phyloP scores from a whole-genome alignment of 1,140 invertebrate genomes.

The Armadillidium nasatum region DNA sequence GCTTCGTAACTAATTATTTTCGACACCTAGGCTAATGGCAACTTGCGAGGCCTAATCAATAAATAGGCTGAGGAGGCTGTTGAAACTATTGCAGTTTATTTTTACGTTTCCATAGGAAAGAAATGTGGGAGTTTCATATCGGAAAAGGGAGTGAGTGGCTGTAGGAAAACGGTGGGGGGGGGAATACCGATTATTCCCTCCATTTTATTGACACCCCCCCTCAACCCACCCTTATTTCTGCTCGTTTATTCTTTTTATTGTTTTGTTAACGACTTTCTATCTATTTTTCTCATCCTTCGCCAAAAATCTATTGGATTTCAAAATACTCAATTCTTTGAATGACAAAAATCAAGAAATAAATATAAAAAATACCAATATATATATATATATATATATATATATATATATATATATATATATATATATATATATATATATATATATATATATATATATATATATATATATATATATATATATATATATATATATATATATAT shows the following conservation, averaged over 20 bases:
- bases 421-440: too few relatives aligned
- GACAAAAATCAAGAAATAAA: too few relatives aligned
- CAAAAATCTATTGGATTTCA: neutral
- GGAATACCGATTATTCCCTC: neutral
- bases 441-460: too few relatives aligned
- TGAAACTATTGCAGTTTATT: constrained; percentile 1
- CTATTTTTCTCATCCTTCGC: neutral
- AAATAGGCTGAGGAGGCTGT: neutral
- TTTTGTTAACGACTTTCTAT: too few relatives aligned
- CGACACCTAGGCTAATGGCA: neutral
- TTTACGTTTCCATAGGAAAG: neutral
- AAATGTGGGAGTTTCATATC: neutral
- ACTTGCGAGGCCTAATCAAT: constrained; percentile 4
- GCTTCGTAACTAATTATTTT: neutral
- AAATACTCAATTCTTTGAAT: too few relatives aligned
- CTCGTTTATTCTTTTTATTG: too few relatives aligned
- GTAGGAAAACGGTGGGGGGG: neutral
- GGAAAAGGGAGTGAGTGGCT: too few relatives aligned
- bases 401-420: too few relatives aligned
- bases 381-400: too few relatives aligned
- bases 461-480: too few relatives aligned
- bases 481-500: too few relatives aligned
- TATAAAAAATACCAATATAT: too few relatives aligned
- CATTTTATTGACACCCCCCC: neutral
- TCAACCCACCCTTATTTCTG: neutral